A percentile compares a stretch with the other conserved stretches of the same genome.
phyloP scores from a whole-genome alignment of 1,140 invertebrate species.

The Drosophila ambigua region DNA sequence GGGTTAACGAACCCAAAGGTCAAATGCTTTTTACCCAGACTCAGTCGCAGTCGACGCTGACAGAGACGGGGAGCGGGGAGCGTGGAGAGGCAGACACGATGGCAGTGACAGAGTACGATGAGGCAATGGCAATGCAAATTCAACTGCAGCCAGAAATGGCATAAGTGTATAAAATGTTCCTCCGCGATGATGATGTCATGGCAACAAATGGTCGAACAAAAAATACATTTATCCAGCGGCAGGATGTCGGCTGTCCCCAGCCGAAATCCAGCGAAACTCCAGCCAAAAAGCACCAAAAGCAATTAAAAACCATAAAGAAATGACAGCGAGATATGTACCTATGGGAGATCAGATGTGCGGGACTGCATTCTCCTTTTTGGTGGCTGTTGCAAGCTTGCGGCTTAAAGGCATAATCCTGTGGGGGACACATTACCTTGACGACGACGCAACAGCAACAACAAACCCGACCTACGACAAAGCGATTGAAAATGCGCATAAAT shows the following conservation, averaged over 20 bases:
- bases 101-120: conserved; percentile 27
- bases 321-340: background rate
- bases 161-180: conserved; percentile 4
- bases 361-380: too few species aligned
- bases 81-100: background rate
- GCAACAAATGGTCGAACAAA: conserved; percentile 23
- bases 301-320: conserved; percentile 30
- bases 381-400: conserved; percentile 1
- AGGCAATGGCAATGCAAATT: conserved; percentile 58
- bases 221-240: conserved; percentile 5
- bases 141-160: conserved; percentile 32
- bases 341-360: background rate
- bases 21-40: conserved; percentile 62
- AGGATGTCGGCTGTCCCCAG: conserved; percentile 12
- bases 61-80: background rate
- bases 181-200: conserved; percentile 58
- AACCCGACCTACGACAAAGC: conserved; percentile 82
- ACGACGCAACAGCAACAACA: conserved; percentile 51
- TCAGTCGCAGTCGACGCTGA: conserved; percentile 22
- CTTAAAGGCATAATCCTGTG: conserved; percentile 68
- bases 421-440: conserved; percentile 76
- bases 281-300: conserved; percentile 8
- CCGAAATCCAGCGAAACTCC: background rate
- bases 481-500: conserved; percentile 81
- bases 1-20: conserved; percentile 73